A percentile compares a stretch with the other conserved stretches of the same genome.
phyloP scores from a whole-genome alignment of 2,888 invertebrate genomes.

The Odontothrips loti region DNA sequence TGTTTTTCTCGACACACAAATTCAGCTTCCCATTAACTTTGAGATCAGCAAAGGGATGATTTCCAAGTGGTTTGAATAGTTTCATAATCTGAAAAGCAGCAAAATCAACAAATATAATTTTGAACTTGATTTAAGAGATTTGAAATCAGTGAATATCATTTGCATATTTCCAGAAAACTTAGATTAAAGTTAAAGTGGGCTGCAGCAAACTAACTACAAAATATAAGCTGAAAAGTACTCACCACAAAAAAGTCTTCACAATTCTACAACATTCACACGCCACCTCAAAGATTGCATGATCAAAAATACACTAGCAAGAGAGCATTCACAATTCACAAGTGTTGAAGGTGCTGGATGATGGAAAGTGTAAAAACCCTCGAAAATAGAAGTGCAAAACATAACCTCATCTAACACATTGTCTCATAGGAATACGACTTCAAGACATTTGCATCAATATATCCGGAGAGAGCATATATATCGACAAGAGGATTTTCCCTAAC shows the following conservation, averaged over 20 bases:
- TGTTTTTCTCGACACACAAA: background rate
- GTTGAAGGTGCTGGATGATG: background rate
- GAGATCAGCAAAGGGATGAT: background rate
- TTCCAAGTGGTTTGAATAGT: background rate
- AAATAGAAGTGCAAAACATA: background rate
- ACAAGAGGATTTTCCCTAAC: too few relatives aligned
- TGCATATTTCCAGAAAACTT: background rate
- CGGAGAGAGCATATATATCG: too few relatives aligned
- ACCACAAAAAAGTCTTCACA: background rate
- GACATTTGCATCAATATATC: too few relatives aligned
- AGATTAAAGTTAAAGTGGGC: background rate
- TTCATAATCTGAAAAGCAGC: background rate
- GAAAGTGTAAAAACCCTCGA: background rate
- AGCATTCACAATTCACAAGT: background rate
- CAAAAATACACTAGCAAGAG: background rate
- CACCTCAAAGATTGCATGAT: background rate
- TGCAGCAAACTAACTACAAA: too few relatives aligned
- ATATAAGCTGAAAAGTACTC: background rate
- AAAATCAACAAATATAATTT: background rate
- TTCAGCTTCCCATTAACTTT: background rate
- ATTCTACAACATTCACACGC: background rate
- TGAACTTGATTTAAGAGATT: background rate
- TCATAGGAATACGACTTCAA: background rate
- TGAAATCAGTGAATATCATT: background rate
- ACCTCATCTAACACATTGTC: background rate